These are phyloP conservation scores for Trachythela sp. DNA, from an alignment of 64 coral and sea anemone genomes.

Conservation along the genomic window DNA sequence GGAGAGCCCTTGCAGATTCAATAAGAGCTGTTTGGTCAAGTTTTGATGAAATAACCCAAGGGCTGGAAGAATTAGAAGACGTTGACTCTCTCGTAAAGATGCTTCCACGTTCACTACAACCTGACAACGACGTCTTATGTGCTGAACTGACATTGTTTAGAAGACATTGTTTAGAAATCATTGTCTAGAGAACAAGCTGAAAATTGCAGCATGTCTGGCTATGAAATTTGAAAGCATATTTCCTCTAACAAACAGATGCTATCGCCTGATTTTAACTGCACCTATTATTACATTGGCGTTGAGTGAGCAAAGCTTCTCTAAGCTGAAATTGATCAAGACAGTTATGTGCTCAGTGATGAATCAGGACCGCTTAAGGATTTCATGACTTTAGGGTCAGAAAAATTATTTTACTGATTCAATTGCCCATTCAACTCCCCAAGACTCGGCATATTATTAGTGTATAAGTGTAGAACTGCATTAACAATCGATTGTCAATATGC, in stretches of 20 bases:
- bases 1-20: neutral
- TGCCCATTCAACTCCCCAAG: neutral
- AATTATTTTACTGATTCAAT: neutral
- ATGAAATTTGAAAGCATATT: constrained; percentile 2
- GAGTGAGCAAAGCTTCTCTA: too few relatives aligned
- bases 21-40: neutral
- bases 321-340: too few relatives aligned
- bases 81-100: neutral
- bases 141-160: too few relatives aligned
- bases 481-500: too few relatives aligned
- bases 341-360: too few relatives aligned
- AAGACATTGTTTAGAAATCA: neutral
- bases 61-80: neutral
- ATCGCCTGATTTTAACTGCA: too few relatives aligned
- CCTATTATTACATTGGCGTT: too few relatives aligned
- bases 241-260: too few relatives aligned
- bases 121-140: neutral
- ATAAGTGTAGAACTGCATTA: too few relatives aligned
- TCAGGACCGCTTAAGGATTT: neutral
- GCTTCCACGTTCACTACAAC: neutral
- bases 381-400: neutral
- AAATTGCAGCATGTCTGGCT: neutral
- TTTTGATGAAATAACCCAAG: too few relatives aligned
- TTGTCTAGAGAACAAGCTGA: neutral
- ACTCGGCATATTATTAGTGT: neutral